Conservation (phyloP, 1,140 invertebrate species). For the Zaprionus capensis region DNA sequence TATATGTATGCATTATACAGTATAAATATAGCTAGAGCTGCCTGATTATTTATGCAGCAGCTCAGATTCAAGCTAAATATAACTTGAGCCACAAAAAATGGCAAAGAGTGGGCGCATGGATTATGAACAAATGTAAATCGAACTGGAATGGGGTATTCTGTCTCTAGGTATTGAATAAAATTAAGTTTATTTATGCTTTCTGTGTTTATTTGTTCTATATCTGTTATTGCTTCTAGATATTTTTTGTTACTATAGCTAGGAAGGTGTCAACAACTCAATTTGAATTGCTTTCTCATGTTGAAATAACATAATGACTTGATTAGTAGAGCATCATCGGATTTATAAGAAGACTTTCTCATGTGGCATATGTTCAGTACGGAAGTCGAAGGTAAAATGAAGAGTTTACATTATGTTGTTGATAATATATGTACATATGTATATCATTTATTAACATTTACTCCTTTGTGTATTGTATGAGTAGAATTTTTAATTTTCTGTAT, state of each 20-base stretch:
- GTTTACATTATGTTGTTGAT: too few relatives aligned
- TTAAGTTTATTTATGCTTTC: background rate
- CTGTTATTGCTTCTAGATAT: background rate
- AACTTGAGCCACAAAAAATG: background rate
- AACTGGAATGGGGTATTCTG: background rate
- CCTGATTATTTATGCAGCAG: constrained; percentile 1
- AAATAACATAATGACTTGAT: too few relatives aligned
- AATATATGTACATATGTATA: too few relatives aligned
- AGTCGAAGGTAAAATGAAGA: too few relatives aligned
- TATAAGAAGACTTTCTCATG: too few relatives aligned
- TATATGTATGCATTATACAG: background rate
- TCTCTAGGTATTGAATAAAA: background rate
- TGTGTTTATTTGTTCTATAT: background rate
- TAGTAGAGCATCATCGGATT: rapidly evolving
- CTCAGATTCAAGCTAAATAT: background rate
- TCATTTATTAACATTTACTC: too few relatives aligned
- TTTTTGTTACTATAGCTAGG: too few relatives aligned
- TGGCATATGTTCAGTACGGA: too few relatives aligned
- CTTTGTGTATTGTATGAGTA: too few relatives aligned
- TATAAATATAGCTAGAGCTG: background rate
- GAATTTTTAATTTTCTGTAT: background rate
- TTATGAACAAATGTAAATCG: background rate
- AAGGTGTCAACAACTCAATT: too few relatives aligned
- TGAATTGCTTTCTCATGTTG: too few relatives aligned
- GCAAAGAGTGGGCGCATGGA: too few relatives aligned